Conservation (phyloP, 1,140 invertebrate genomes). For the Metopolophium dirhodum region DNA sequence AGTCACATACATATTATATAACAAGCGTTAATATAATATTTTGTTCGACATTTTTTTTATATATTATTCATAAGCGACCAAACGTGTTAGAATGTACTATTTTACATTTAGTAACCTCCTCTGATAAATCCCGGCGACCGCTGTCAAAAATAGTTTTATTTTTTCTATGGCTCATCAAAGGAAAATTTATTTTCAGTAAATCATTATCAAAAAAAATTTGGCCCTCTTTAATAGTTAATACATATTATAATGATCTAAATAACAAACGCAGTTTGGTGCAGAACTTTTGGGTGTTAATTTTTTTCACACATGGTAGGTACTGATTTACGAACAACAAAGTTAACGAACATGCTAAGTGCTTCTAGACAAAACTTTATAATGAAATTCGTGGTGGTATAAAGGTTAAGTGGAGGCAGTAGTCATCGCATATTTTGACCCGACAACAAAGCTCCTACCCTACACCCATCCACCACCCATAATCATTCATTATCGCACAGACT, state of each 20-base stretch:
- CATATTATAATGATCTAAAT: not conserved
- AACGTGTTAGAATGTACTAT: too few species aligned
- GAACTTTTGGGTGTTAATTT: not conserved
- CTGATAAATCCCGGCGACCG: too few species aligned
- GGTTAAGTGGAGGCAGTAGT: conserved; percentile 3
- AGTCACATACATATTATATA: not conserved
- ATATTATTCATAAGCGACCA: too few species aligned
- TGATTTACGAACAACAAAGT: not conserved
- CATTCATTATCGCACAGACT: not conserved
- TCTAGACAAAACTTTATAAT: not conserved
- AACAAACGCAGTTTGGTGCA: not conserved
- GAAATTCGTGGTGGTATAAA: not conserved
- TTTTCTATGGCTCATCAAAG: too few species aligned
- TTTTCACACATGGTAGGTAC: not conserved
- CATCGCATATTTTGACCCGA: not conserved
- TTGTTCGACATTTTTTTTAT: too few species aligned
- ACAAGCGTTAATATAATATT: not conserved
- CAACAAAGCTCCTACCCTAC: not conserved
- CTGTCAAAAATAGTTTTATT: too few species aligned
- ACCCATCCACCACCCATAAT: not conserved
- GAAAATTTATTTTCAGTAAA: too few species aligned
- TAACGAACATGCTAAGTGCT: not conserved
- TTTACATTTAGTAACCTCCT: too few species aligned
- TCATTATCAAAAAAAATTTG: not conserved
- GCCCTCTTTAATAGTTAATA: not conserved